A percentile compares a stretch with the other conserved stretches of the same genome.
Evolutionary conservation across 2,797 vertebrate genomes (phyloP).

Genomic region (Anisognathus igniventris): DNA sequence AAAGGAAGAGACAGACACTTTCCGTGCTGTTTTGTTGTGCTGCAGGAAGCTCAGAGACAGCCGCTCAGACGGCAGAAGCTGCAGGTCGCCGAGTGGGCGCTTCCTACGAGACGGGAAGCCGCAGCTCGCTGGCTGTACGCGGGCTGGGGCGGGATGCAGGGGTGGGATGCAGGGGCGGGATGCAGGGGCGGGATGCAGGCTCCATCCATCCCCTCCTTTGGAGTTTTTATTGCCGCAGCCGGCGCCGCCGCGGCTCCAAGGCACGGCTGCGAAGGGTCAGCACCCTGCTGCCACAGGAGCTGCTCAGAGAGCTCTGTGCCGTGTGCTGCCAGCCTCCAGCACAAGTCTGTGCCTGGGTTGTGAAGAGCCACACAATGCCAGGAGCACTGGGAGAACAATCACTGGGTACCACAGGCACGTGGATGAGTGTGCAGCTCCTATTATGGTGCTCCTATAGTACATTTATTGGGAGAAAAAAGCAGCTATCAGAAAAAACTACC

Average conservation of each 20-base stretch:
- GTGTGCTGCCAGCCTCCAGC: background rate
- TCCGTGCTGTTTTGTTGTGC: conserved; percentile 12
- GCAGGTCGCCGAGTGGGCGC: background rate
- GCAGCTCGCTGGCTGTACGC: rapidly evolving
- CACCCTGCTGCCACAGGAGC: background rate
- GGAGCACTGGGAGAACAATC: rapidly evolving
- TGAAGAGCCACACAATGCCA: rapidly evolving
- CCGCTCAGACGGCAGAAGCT: conserved; percentile 27
- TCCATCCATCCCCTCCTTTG: background rate
- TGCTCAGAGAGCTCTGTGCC: background rate
- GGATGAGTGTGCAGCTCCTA: rapidly evolving
- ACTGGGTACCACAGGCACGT: rapidly evolving
- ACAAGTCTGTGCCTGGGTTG: background rate
- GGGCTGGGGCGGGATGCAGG: background rate
- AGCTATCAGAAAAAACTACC: background rate
- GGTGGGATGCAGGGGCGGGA: background rate
- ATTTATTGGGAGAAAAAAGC: background rate
- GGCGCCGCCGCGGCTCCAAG: rapidly evolving
- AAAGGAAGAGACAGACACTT: background rate
- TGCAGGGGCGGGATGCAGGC: background rate
- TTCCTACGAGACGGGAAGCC: conserved; percentile 54
- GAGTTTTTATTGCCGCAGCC: background rate
- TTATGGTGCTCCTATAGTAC: rapidly evolving
- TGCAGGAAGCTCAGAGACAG: conserved; percentile 66
- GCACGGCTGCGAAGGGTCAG: background rate